A percentile compares a stretch with the other conserved stretches of the same genome.
Evolutionary conservation across 2,888 invertebrate genomes (phyloP).

Genomic region (Acronicta aceris): DNA sequence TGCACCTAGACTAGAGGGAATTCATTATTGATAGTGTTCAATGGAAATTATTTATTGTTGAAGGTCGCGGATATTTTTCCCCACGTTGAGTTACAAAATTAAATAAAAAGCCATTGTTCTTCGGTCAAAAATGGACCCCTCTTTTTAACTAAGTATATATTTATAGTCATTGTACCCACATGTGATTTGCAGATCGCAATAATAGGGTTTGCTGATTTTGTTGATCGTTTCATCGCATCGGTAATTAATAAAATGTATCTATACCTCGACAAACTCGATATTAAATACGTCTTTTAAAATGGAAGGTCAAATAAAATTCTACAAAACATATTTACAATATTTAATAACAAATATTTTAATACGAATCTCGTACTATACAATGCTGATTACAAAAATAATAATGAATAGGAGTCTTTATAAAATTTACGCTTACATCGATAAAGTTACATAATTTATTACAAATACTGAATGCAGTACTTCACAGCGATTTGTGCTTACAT

Average conservation of each 20-base stretch:
- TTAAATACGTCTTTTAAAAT: too few species aligned
- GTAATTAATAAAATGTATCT: too few species aligned
- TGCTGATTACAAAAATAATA: slow-evolving; percentile 55
- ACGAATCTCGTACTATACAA: slow-evolving; percentile 39
- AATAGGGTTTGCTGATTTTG: too few species aligned
- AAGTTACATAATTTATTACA: slow-evolving; percentile 26
- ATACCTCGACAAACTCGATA: too few species aligned
- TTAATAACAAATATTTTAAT: slow-evolving; percentile 64
- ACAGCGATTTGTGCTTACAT: slow-evolving; percentile 48
- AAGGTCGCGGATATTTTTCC: not conserved
- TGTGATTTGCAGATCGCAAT: too few species aligned
- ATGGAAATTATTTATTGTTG: slow-evolving; percentile 21
- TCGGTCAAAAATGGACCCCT: too few species aligned
- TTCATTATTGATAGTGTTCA: slow-evolving; percentile 29
- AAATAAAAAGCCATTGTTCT: too few species aligned
- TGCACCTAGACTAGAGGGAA: slow-evolving; percentile 26
- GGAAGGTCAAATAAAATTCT: slow-evolving; percentile 12
- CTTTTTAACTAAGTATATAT: too few species aligned
- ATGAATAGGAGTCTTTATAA: slow-evolving; percentile 15
- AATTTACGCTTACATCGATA: slow-evolving; percentile 43
- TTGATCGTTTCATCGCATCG: too few species aligned
- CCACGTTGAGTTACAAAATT: too few species aligned
- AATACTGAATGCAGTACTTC: slow-evolving; percentile 48
- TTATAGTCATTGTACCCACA: too few species aligned
- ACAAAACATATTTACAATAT: slow-evolving; percentile 57